phyloP scores from a whole-genome alignment of 2,113 vertebrate species.

The Ciconia maguari region DNA sequence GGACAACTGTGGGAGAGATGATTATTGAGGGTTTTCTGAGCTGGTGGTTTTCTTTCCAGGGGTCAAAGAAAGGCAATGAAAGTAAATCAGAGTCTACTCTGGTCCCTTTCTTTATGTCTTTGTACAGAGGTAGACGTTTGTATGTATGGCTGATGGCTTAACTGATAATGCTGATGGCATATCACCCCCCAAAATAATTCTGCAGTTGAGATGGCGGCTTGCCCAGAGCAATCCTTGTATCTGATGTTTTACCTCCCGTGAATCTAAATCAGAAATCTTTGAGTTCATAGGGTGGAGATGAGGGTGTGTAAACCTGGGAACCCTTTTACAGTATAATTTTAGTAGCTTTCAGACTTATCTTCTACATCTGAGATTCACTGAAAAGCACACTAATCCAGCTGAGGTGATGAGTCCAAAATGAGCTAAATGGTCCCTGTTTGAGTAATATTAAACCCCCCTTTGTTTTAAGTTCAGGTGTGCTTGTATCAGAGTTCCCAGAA shows the following conservation, averaged over 20 bases:
- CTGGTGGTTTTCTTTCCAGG: not conserved
- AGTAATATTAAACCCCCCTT: not conserved
- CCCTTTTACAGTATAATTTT: not conserved
- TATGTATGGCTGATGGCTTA: conserved; percentile 29
- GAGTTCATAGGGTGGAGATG: not conserved
- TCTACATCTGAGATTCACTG: not conserved
- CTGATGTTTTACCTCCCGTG: not conserved
- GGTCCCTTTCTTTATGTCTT: not conserved
- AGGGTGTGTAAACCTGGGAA: not conserved
- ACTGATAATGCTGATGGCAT: conserved; percentile 24
- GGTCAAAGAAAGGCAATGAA: conserved; percentile 20
- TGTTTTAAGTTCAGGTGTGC: not conserved
- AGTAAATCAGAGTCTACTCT: conserved; percentile 20
- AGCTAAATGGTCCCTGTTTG: not conserved
- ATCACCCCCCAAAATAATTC: conserved; percentile 24
- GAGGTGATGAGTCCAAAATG: not conserved
- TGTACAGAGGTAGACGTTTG: not conserved
- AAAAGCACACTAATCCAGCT: not conserved
- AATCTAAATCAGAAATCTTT: conserved; percentile 27
- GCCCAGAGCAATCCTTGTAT: conserved; percentile 16
- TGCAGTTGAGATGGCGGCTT: not conserved
- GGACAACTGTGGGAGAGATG: not conserved
- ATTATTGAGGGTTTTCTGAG: not conserved
- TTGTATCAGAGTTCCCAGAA: not conserved
- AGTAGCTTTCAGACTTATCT: not conserved